Conservation (phyloP, 2,797 vertebrate species). For the Sebastes diaconus region DNA sequence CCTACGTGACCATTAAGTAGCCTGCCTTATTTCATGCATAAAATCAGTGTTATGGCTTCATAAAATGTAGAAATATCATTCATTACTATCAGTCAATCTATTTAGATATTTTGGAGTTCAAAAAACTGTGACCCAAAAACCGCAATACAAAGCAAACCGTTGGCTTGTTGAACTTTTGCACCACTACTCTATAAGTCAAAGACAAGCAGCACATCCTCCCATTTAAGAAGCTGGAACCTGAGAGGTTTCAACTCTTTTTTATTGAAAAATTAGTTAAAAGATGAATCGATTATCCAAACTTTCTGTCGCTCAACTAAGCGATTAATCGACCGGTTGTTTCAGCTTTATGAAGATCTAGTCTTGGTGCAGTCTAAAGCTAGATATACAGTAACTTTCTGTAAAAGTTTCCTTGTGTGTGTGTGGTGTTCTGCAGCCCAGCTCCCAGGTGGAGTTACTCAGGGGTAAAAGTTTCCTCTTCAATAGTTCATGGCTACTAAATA, state of each 20-base stretch:
- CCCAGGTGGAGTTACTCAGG: not conserved
- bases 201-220: not conserved
- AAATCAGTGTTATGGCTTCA: not conserved
- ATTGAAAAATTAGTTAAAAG: not conserved
- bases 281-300: not conserved
- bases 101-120: too few species aligned
- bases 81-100: not conserved
- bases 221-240: not conserved
- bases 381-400: not conserved
- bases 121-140: too few species aligned
- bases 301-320: fast-evolving
- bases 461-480: constrained; percentile 19
- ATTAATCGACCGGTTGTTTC: fast-evolving
- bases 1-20: too few species aligned
- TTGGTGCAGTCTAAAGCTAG: not conserved
- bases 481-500: constrained; percentile 46
- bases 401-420: not conserved
- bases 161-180: too few species aligned
- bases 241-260: not conserved
- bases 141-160: too few species aligned
- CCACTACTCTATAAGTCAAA: not conserved
- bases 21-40: not conserved
- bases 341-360: not conserved
- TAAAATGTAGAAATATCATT: not conserved
- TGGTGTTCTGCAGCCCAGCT: not conserved